Base-by-base conservation (phyloP, 2,888 invertebrate genomes). In the Caenorhabditis japonica region DNA sequence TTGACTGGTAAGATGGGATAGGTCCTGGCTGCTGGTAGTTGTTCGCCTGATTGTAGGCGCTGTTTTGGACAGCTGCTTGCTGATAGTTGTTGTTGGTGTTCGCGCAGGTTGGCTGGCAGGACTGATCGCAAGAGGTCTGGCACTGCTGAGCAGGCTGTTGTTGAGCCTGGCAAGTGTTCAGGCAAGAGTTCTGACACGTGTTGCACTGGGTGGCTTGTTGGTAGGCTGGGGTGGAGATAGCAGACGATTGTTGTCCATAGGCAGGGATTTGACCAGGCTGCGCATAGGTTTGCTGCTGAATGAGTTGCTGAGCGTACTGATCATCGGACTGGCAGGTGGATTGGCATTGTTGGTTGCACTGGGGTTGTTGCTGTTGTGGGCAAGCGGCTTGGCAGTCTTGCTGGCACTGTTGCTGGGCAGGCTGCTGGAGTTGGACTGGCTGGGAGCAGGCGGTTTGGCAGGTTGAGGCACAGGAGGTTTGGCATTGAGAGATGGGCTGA, bases 241-340 rank as follows among this genome's bases (percentile, higher is more conserved):
- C 74, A 1, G 71, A 68, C 1, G 49, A 4, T 4, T 53, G 36
- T 23, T 60, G 36, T 30, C 47, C 47, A 52, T 78, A 78, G 15
- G 69, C 47, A 55, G 79, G 79, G 23, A 79, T 62, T 15, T 56
- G 52, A 30, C 79, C 79, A 17, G 79, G 79, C 30, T 76, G 76
- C 49, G 71, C 62, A 59, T 79, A 79, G 43, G 71, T 79, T 60
- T 72, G 71, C 55, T 79, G 76, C n/a, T 76, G 71, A 47, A 59
- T 44, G 33, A 72, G 61, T 46, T 79, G 76, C 49, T 79, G 74
- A 30, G 75, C 69, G 58, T 79, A 79, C 44, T 76, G 76, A 30
- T 79, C 61, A 52, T 76, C 69, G 21, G 62, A 68, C 47, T 74
- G 77, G 44, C 77, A 77, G 4, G 60, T 62, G n/a, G 66, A 58